These are phyloP conservation scores for Jacana jacana DNA, from an alignment of 2,113 vertebrate species.

Conservation along the genomic window DNA sequence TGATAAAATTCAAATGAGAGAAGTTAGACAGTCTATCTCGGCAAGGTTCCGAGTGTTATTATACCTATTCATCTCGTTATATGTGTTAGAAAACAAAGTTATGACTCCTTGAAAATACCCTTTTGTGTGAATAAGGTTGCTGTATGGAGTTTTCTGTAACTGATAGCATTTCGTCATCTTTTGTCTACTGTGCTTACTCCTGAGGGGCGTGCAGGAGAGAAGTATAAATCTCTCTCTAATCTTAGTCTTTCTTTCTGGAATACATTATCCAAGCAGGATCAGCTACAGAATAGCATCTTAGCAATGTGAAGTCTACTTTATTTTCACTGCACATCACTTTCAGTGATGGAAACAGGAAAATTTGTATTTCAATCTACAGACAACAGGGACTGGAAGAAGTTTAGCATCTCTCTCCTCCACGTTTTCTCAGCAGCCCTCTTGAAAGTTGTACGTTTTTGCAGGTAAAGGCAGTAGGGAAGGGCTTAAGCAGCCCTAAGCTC, in stretches of 20 bases:
- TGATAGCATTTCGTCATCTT: constrained; percentile 1
- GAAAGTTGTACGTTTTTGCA: background rate
- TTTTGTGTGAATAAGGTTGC: background rate
- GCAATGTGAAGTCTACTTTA: background rate
- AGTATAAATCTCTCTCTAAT: constrained; percentile 14
- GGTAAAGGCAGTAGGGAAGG: background rate
- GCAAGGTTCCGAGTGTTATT: background rate
- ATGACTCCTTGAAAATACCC: background rate
- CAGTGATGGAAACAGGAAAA: background rate
- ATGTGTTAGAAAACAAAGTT: background rate
- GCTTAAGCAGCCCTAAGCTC: background rate
- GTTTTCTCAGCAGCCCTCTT: background rate
- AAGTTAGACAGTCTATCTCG: background rate
- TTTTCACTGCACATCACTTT: background rate
- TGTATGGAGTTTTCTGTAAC: background rate
- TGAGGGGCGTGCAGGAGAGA: background rate
- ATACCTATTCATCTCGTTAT: background rate
- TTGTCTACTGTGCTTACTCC: background rate
- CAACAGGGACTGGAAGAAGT: background rate
- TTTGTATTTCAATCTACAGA: background rate
- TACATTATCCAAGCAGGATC: background rate
- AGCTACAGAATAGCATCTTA: background rate
- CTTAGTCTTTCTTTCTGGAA: background rate
- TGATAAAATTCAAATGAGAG: background rate
- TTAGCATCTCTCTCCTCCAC: background rate